Percentiles rank a stretch among this genome's conserved stretches.
Evolutionary conservation across 2,797 vertebrate genomes (phyloP).

Genomic region (Sebastiscus tertius): DNA sequence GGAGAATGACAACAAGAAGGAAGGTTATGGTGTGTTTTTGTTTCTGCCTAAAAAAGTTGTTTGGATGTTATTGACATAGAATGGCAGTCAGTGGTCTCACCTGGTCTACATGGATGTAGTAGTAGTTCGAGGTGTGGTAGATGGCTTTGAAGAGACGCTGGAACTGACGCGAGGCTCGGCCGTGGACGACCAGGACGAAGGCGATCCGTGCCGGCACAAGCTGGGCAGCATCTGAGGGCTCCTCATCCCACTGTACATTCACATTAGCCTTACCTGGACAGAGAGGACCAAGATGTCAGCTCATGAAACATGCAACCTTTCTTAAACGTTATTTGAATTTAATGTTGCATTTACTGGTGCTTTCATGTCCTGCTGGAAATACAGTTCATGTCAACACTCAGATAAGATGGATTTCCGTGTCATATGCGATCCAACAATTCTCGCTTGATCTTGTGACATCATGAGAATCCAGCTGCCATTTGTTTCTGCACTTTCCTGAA

Average conservation of each 20-base stretch:
- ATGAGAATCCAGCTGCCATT: neutral
- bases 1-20: neutral
- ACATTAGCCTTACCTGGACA: constrained; percentile 90
- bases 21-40: neutral
- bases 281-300: neutral
- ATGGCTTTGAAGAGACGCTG: constrained; percentile 96
- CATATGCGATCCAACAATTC: no score
- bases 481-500: fast-evolving
- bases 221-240: constrained; percentile 80
- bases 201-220: constrained; percentile 88
- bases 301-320: neutral
- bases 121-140: constrained; percentile 96
- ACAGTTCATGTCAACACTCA: neutral
- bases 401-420: no score
- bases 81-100: constrained; percentile 23
- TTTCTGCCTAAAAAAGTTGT: fast-evolving
- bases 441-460: no score
- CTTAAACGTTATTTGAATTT: neutral
- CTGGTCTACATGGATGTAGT: constrained; percentile 97
- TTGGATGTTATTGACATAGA: neutral
- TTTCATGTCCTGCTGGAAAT: neutral
- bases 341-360: neutral
- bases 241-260: constrained; percentile 93
- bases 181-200: constrained; percentile 95
- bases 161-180: constrained; percentile 93